Evolutionary conservation across 2,797 vertebrate genomes (phyloP).

Genomic region (Garrulus glandarius): DNA sequence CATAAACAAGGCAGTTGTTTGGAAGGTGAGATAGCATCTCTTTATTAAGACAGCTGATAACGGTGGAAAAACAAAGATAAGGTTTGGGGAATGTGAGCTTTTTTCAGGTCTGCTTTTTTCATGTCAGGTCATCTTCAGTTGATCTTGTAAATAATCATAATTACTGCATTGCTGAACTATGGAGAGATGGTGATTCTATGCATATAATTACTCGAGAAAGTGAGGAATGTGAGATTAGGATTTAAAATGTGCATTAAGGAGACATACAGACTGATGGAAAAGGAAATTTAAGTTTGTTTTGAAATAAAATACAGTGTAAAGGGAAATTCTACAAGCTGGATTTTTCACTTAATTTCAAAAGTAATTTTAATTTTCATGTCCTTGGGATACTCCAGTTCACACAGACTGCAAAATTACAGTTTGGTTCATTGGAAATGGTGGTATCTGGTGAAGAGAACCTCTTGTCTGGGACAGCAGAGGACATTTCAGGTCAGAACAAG

Average conservation of each 20-base stretch:
- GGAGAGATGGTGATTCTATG: background rate
- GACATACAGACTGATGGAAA: background rate
- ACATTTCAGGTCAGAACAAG: background rate
- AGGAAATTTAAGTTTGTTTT: background rate
- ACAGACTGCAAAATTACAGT: background rate
- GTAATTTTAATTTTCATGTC: background rate
- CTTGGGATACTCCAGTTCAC: background rate
- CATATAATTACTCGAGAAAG: background rate
- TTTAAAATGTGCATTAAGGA: background rate
- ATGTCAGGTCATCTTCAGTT: conserved; percentile 47
- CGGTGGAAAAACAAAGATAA: conserved; percentile 43
- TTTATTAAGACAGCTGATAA: conserved; percentile 42
- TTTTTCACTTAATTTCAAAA: background rate
- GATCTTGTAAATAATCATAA: conserved; percentile 32
- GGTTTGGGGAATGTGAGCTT: background rate
- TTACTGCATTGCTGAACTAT: background rate
- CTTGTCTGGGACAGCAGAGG: background rate
- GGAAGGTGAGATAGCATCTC: conserved; percentile 20
- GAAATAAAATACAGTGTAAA: background rate
- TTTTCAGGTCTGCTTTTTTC: conserved; percentile 37
- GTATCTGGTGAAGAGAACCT: background rate
- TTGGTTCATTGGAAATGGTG: background rate
- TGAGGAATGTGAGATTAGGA: background rate
- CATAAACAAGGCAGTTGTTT: conserved; percentile 15
- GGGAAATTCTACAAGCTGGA: background rate